Base-by-base conservation (phyloP, 2,113 vertebrate genomes). In the Trinectes maculatus region DNA sequence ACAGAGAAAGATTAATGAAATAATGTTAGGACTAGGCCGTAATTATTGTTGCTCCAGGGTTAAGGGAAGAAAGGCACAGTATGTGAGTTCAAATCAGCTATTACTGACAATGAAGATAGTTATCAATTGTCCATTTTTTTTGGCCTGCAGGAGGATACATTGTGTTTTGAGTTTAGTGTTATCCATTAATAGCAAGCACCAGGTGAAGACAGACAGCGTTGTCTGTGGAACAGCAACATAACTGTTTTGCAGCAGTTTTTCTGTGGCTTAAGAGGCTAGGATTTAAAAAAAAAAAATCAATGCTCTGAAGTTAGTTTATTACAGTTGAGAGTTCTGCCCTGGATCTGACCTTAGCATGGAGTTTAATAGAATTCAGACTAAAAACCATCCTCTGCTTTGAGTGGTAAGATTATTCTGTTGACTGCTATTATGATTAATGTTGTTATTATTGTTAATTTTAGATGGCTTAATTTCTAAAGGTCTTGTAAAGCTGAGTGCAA, bases 281-380 rank as follows among this genome's bases (percentile, higher is more conserved):
- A n/a, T n/a, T n/a, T n/a, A n/a, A n/a, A n/a, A n/a, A n/a, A n/a
- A n/a, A n/a, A n/a, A n/a, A n/a, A n/a, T n/a, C n/a, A n/a, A n/a
- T n/a, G n/a, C n/a, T n/a, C n/a, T n/a, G 6, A 55, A 57, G 54
- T 74, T 16, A 22, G 11, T 58, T 33, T 58, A 61, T 37, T 8
- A 44, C 29, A 34, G 72, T 58, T 49, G 16, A 24, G 31, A 44
- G 29, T 51, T 53, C 19, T 63, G 26, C 46, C 57, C 48, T 3
- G 3, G 28, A 58, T 70, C 55, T 58, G 57, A 83, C 36, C 44
- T 66, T 22, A 78, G n/a, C 24, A 53, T 64, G 71, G 80, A 82
- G 80, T 70, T 31, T 36, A 79, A 88, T 87, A 86, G 53, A 87
- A 89, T 90, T 90, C 87, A 87, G 89, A 92, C 87, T 82, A 69